Evolutionary conservation across 2,797 vertebrate species (phyloP).

Genomic region (Enteromius unitaeniatus): DNA sequence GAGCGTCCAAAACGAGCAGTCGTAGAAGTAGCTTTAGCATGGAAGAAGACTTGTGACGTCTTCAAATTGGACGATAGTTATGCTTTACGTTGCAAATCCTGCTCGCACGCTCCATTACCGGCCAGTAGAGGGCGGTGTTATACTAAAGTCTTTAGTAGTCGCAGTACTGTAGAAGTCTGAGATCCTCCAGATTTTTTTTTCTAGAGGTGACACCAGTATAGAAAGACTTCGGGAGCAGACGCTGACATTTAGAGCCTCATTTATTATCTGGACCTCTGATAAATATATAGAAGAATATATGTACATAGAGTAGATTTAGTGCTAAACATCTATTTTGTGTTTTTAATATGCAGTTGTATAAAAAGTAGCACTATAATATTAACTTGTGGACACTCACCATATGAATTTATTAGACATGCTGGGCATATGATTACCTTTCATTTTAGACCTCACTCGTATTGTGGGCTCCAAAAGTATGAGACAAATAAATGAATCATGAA

Average conservation of each 20-base stretch:
- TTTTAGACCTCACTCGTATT: neutral
- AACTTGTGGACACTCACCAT: neutral
- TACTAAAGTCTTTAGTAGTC: conserved; percentile 38
- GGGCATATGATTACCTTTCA: neutral
- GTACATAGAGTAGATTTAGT: conserved; percentile 41
- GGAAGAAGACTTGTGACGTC: conserved; percentile 83
- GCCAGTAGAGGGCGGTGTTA: conserved; percentile 41
- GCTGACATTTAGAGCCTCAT: conserved; percentile 12
- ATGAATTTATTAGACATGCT: conserved; percentile 5
- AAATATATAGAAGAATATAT: conserved; percentile 23
- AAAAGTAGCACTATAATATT: conserved; percentile 46
- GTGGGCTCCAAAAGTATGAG: neutral
- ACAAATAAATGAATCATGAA: neutral
- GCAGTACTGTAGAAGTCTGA: conserved; percentile 46
- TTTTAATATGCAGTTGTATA: conserved; percentile 34
- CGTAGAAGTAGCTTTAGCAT: conserved; percentile 87
- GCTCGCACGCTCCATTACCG: conserved; percentile 15
- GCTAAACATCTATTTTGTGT: conserved; percentile 49
- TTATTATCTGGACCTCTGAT: conserved; percentile 35
- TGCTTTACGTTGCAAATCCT: conserved; percentile 13
- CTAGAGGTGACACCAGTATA: conserved; percentile 4
- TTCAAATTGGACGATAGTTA: neutral
- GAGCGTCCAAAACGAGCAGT: conserved; percentile 83
- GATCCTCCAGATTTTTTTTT: conserved; percentile 6
- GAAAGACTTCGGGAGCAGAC: conserved; percentile 11